These are phyloP conservation scores for Ochropacha duplaris DNA, from an alignment of 2,888 invertebrate species.

Conservation along the genomic window DNA sequence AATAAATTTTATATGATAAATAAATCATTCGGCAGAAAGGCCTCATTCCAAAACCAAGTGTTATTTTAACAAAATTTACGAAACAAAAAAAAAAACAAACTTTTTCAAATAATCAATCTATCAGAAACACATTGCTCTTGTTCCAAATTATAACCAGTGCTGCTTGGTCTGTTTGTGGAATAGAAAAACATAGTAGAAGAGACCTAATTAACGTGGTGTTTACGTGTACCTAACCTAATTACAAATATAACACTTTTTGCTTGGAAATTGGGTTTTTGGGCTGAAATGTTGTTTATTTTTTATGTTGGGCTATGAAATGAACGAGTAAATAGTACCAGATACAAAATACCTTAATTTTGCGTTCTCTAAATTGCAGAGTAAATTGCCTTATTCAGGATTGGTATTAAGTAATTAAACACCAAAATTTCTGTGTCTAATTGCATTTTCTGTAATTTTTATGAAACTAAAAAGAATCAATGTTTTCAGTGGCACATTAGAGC, in stretches of 20 bases:
- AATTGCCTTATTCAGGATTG: no score
- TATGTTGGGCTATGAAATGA: constrained; percentile 34
- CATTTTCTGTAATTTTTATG: no score
- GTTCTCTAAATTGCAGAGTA: no score
- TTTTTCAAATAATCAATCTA: neutral
- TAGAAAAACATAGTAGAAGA: neutral
- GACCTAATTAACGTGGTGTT: constrained; percentile 15
- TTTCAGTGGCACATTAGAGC: no score
- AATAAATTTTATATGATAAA: neutral
- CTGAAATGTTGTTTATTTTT: constrained; percentile 43
- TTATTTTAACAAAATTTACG: neutral
- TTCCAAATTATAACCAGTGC: constrained; percentile 5
- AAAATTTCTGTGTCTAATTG: no score
- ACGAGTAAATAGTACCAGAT: neutral
- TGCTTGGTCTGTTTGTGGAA: constrained; percentile 4
- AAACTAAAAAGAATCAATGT: no score
- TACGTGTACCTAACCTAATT: constrained; percentile 15
- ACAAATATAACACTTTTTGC: constrained; percentile 3
- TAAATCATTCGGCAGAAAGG: neutral
- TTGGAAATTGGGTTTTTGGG: constrained; percentile 59
- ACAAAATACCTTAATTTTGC: no score
- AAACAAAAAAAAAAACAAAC: neutral
- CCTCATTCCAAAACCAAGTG: neutral
- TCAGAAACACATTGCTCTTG: neutral
- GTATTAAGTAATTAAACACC: no score